phyloP scores from a whole-genome alignment of 2,797 vertebrate species.

The Gastrophryne carolinensis region DNA sequence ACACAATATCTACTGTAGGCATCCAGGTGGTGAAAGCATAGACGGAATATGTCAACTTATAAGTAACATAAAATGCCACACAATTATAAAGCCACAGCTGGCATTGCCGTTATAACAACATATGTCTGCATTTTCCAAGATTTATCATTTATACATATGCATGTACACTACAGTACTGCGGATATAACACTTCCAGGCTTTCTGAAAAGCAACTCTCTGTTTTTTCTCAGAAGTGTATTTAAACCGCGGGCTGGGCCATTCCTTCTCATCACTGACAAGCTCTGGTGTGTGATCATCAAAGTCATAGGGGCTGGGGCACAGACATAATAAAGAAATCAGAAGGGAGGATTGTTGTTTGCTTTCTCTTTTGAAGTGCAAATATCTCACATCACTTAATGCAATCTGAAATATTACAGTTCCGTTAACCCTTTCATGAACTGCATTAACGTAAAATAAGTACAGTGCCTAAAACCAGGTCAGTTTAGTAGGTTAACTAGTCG shows the following conservation, averaged over 20 bases:
- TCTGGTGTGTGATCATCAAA: constrained; percentile 37
- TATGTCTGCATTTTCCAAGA: background rate
- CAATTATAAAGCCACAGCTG: background rate
- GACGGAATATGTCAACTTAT: too few relatives aligned
- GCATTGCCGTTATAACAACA: background rate
- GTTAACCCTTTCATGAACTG: constrained; percentile 21
- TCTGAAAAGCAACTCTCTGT: background rate
- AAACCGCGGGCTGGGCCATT: background rate
- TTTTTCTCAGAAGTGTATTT: background rate
- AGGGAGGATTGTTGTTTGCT: constrained; percentile 37
- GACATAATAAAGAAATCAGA: constrained; percentile 40
- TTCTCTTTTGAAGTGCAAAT: constrained; percentile 44
- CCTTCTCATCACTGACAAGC: background rate
- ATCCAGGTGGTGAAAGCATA: too few relatives aligned
- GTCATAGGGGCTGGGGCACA: constrained; percentile 5
- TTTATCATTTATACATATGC: background rate
- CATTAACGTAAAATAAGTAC: background rate
- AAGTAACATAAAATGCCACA: background rate
- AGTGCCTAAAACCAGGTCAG: background rate
- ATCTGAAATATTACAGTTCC: constrained; percentile 23
- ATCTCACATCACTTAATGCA: constrained; percentile 43
- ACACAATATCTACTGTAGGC: too few relatives aligned
- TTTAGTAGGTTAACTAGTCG: background rate
- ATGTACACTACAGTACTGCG: background rate
- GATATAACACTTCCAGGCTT: background rate